Base-by-base conservation (phyloP, 1,140 invertebrate genomes). In the Diabrotica virgifera region DNA sequence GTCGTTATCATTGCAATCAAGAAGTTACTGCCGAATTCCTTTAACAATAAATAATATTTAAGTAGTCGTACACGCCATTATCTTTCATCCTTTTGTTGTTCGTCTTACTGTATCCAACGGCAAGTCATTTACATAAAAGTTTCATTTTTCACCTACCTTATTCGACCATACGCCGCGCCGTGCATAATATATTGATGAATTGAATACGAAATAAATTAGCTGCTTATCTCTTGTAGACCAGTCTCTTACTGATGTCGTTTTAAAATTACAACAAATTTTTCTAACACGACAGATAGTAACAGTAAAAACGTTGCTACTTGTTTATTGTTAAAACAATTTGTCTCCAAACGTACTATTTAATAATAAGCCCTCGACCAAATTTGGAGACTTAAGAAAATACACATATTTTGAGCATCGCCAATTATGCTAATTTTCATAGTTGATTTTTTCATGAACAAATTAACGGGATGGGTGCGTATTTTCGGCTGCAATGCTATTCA, bases 131-230 rank as follows among this genome's bases (percentile, higher is more conserved):
- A 46, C 40, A 46, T 46, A 46, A 46, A 46, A 10, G 8, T 46
- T 46, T n/a, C 40, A 46, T 46, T 46, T 46, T 46, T 46, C 40
- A 46, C 40, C n/a, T 46, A 46, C 40, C 40, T 46, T 46, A 46
- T 46, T 10, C 40, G 40, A 46, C n/a, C n/a, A 5, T 46, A 46
- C n/a, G n/a, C 40, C n/a, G n/a, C n/a, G n/a, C 40, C n/a, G n/a
- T 46, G 40, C 40, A 46, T 46, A 46, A 46, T 46, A 46, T 46
- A 46, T n/a, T 46, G 40, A 46, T 46, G 40, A 46, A 46, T 46
- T 46, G 40, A 46, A 46, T 46, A 46, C 8, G 40, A 46, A 46
- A 46, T 46, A 46, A 46, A 46, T 46, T 46, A 46, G 8, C 40
- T 46, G 40, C n/a, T 46, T 46, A 46, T 46, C 40, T n/a, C 4